Conservation (phyloP, 2,797 vertebrate species). For the Nannoperca obscura region DNA sequence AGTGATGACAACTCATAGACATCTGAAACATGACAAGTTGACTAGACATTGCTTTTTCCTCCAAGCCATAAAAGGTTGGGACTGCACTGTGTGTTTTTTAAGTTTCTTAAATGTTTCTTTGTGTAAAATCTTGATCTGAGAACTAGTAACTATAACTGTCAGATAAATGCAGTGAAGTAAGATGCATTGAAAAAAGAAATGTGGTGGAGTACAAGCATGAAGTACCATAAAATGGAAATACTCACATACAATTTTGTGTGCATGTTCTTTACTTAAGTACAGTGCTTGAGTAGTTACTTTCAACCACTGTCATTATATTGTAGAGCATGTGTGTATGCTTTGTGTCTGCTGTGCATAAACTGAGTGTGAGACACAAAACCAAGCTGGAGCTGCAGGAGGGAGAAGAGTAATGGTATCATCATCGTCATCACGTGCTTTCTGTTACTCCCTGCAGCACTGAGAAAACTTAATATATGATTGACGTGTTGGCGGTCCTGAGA, state of each 20-base stretch:
- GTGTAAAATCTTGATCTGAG: neutral
- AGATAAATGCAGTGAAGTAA: neutral
- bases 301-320: neutral
- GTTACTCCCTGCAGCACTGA: slow-evolving; percentile 40
- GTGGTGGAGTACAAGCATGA: too few species aligned
- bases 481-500: slow-evolving; percentile 58
- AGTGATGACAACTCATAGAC: neutral
- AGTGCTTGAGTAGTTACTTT: neutral
- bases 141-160: neutral
- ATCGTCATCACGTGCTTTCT: slow-evolving; percentile 24
- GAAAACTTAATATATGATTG: slow-evolving; percentile 43
- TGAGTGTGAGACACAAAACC: neutral
- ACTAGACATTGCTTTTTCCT: neutral
- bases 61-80: neutral
- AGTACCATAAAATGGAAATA: neutral
- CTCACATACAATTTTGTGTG: neutral
- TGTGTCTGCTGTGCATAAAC: neutral
- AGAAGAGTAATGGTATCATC: neutral
- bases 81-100: neutral
- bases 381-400: slow-evolving; percentile 3
- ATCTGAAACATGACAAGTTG: neutral
- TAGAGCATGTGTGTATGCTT: neutral
- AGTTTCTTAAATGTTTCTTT: neutral
- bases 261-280: neutral
- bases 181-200: neutral